phyloP scores from a whole-genome alignment of 2,888 invertebrate genomes.

The Noctua fimbriata region DNA sequence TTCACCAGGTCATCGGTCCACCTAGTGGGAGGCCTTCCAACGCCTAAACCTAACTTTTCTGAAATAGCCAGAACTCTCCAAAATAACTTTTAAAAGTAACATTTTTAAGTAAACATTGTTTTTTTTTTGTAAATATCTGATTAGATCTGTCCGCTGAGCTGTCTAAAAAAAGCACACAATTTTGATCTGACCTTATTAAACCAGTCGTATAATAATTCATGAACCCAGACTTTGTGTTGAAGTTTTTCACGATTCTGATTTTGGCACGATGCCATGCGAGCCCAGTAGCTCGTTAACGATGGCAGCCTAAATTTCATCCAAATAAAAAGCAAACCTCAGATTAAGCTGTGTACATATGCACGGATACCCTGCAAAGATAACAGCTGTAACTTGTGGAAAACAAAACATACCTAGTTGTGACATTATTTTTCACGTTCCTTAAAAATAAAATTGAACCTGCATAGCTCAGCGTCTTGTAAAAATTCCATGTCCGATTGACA shows the following conservation, averaged over 20 bases:
- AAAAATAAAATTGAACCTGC: neutral
- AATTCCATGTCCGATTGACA: neutral
- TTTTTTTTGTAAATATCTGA: neutral
- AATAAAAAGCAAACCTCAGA: constrained; percentile 24
- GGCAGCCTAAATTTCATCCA: constrained; percentile 23
- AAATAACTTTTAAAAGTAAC: neutral
- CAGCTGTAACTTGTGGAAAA: constrained; percentile 6
- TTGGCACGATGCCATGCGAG: constrained; percentile 52
- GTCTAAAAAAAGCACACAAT: neutral
- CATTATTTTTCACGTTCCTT: constrained; percentile 3
- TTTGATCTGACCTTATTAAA: constrained; percentile 9
- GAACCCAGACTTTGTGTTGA: constrained; percentile 2
- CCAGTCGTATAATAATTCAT: constrained; percentile 18
- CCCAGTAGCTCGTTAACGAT: constrained; percentile 29
- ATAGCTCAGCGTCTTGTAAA: neutral
- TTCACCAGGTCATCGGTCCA: no score
- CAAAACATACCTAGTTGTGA: constrained; percentile 6
- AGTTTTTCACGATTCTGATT: constrained; percentile 23
- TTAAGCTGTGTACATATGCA: constrained; percentile 10
- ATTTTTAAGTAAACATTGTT: neutral
- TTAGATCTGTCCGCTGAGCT: neutral
- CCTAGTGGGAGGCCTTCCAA: no score
- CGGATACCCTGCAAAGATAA: neutral
- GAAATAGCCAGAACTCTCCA: neutral
- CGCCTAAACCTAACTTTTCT: neutral